Base-by-base conservation (phyloP, 2,888 invertebrate genomes). In the Phortica magna region DNA sequence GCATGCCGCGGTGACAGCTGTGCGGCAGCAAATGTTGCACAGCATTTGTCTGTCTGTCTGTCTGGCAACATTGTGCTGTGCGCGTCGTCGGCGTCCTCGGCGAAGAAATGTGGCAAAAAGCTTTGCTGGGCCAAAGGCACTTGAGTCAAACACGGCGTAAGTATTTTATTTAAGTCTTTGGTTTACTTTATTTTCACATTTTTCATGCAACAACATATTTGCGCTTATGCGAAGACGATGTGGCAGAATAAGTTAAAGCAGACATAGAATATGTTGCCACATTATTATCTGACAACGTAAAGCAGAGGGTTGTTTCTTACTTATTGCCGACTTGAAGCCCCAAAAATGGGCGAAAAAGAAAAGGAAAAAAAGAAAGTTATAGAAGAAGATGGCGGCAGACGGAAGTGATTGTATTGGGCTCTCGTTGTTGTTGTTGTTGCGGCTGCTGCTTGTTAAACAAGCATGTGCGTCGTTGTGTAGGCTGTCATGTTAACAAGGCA, bases 401-500 rank as follows among this genome's bases (percentile, higher is more conserved):
- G 55, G 39, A 53, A 31, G 14, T 53, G 43, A 22, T 19, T 57
- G 42, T 42, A 22, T 31, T 22, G 31, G 31, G 31, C 1, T 64
- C 12, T 79, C 82, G 77, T 79, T 73, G 53, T 75, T 73, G 67
- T 76, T 70, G 64, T 76, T 74, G 64, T 77, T 55, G 79, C 80
- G 39, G 61, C 48, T 59, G 57, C 48, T 59, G 79, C 73, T 80
- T 83, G 87, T 84, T 84, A 87, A 48, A 48, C 48, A 48, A 48
- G 48, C 48, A 87, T 87, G 74, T 88, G 87, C 85, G 81, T 48
- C 7, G 48, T 48, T 19, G 59, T 88, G 88, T 87, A 85, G 87
- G 87, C 86, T 88, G 87, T 87, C 87, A 87, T 87, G 87, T 87
- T 85, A 88, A 87, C 86, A 87, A 85, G 85, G 81, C 82, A 78